These are phyloP conservation scores for Sebastes variabilis DNA, from an alignment of 2,797 vertebrate species.

Conservation along the genomic window DNA sequence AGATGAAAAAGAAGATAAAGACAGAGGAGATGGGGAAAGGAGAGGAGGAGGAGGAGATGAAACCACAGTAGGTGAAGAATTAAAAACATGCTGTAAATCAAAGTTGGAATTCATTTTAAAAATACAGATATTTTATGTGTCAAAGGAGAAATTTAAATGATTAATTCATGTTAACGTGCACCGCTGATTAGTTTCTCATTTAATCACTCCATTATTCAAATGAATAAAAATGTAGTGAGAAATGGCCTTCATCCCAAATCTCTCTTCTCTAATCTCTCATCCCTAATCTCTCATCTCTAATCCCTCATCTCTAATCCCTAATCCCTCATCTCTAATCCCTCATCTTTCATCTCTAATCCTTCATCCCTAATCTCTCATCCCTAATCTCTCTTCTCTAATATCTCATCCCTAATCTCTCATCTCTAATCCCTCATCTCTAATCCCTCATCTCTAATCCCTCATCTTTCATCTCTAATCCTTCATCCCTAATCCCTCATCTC, in stretches of 20 bases:
- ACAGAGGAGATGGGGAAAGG: neutral
- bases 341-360: too few species aligned
- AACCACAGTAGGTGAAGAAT: neutral
- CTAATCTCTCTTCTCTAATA: too few species aligned
- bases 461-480: too few species aligned
- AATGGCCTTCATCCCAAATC: neutral
- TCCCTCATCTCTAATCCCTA: accelerated
- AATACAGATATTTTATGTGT: neutral
- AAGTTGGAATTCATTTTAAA: neutral
- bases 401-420: too few species aligned
- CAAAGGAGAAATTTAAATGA: neutral
- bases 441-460: too few species aligned
- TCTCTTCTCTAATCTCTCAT: too few species aligned
- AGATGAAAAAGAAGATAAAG: neutral
- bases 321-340: too few species aligned
- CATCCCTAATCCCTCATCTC: too few species aligned
- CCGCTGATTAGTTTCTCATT: neutral
- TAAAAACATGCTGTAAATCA: neutral
- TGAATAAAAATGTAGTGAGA: neutral
- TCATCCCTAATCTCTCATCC: too few species aligned
- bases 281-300: too few species aligned
- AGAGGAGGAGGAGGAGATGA: neutral
- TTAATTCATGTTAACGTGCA: neutral
- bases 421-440: too few species aligned
- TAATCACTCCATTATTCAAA: neutral